These are phyloP conservation scores for Melanotaenia boesemani DNA, from an alignment of 2,797 vertebrate species.

Conservation along the genomic window DNA sequence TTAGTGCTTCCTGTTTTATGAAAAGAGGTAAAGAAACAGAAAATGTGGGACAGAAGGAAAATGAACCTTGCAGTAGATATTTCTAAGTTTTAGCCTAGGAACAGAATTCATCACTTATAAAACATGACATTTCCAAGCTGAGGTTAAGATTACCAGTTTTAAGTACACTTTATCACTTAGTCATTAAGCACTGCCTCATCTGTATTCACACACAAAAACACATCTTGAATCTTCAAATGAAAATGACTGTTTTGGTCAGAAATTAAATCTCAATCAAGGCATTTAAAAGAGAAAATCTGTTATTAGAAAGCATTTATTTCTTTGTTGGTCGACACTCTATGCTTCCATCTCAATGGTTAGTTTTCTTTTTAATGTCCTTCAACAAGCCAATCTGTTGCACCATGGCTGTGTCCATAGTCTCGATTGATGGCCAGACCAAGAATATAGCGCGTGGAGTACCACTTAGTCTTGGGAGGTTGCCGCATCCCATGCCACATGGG, in stretches of 20 bases:
- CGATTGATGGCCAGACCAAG: conserved; percentile 25
- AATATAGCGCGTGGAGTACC: conserved; percentile 41
- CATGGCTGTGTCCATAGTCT: conserved; percentile 7
- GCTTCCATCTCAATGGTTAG: not conserved
- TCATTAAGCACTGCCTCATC: conserved; percentile 56
- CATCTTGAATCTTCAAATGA: not conserved
- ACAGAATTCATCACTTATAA: conserved; percentile 62
- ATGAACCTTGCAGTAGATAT: conserved; percentile 42
- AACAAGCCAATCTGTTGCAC: conserved; percentile 26
- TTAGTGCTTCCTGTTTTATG: not conserved
- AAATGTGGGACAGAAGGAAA: conserved; percentile 7
- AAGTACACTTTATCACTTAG: too few relatives aligned
- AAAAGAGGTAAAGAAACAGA: not conserved
- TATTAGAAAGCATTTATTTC: conserved; percentile 11
- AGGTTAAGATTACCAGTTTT: conserved; percentile 65
- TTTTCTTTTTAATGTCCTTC: conserved; percentile 52
- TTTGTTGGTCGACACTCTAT: conserved; percentile 5
- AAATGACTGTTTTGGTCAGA: too few relatives aligned
- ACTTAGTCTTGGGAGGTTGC: conserved; percentile 54
- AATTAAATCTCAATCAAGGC: not conserved
- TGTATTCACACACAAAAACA: conserved; percentile 54
- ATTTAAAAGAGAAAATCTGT: not conserved
- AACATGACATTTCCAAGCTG: conserved; percentile 30
- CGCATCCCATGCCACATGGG: conserved; percentile 21
- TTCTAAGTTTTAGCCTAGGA: conserved; percentile 60